These are phyloP conservation scores for Amazona guildingii DNA, from an alignment of 2,113 vertebrate genomes.

Conservation along the genomic window DNA sequence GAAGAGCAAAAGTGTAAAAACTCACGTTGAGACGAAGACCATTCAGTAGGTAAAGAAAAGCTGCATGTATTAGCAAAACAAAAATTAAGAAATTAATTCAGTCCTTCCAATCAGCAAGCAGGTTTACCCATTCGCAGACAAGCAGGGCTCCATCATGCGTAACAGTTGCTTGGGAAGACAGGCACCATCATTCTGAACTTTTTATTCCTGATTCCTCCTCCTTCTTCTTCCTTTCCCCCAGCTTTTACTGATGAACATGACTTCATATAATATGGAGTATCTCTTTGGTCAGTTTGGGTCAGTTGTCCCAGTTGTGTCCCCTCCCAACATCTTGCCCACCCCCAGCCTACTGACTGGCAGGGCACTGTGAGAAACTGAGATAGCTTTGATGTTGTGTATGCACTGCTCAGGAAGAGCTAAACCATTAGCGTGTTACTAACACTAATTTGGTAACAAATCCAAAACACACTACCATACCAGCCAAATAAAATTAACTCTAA, in stretches of 20 bases:
- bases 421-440: background rate
- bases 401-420: background rate
- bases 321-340: background rate
- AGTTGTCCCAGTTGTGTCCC: background rate
- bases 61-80: background rate
- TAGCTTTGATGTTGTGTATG: accelerated
- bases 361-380: background rate
- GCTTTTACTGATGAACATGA: background rate
- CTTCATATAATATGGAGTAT: background rate
- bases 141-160: accelerated
- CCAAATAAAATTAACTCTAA: background rate
- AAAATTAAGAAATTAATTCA: background rate
- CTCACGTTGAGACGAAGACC: background rate
- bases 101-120: background rate
- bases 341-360: background rate
- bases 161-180: background rate
- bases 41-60: background rate
- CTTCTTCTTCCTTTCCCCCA: background rate
- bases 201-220: background rate
- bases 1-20: background rate
- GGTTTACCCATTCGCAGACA: background rate
- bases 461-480: background rate
- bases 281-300: background rate
- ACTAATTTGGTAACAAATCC: background rate
- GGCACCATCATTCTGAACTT: background rate